Evolutionary conservation across 1,140 invertebrate genomes (phyloP).

Genomic region (Diorhabda sublineata): DNA sequence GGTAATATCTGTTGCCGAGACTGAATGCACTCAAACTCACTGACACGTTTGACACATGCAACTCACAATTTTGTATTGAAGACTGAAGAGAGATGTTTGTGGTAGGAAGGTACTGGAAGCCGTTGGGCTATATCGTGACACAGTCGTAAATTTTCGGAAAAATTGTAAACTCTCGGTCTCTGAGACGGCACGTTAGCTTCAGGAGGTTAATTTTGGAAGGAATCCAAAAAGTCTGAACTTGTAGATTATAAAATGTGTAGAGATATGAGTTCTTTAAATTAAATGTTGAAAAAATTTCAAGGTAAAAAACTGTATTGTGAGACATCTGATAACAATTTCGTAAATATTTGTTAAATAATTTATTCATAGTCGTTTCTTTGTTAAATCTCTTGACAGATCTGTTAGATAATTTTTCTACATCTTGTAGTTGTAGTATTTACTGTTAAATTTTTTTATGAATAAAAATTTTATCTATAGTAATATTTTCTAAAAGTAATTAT

Average conservation of each 20-base stretch:
- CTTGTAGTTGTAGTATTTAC: background rate
- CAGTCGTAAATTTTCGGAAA: no score
- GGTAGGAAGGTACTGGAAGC: no score
- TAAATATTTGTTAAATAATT: background rate
- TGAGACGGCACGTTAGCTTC: background rate
- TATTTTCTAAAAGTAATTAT: background rate
- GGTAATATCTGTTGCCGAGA: no score
- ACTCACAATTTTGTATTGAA: no score
- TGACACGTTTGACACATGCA: no score
- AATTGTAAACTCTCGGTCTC: no score
- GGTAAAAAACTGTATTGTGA: background rate
- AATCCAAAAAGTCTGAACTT: background rate
- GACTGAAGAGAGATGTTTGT: no score
- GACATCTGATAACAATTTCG: background rate
- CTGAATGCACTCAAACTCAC: no score
- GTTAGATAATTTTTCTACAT: slow-evolving; percentile 1
- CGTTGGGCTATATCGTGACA: no score
- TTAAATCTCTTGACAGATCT: background rate
- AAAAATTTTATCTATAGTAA: background rate
- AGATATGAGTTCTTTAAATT: background rate
- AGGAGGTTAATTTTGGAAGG: background rate
- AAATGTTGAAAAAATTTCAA: no score
- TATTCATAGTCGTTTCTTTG: background rate
- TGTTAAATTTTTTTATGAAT: background rate
- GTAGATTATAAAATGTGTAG: background rate